Percentiles rank a stretch among this genome's conserved stretches.
Conservation (phyloP, 1,140 invertebrate genomes). For the Mercenaria mercenaria region DNA sequence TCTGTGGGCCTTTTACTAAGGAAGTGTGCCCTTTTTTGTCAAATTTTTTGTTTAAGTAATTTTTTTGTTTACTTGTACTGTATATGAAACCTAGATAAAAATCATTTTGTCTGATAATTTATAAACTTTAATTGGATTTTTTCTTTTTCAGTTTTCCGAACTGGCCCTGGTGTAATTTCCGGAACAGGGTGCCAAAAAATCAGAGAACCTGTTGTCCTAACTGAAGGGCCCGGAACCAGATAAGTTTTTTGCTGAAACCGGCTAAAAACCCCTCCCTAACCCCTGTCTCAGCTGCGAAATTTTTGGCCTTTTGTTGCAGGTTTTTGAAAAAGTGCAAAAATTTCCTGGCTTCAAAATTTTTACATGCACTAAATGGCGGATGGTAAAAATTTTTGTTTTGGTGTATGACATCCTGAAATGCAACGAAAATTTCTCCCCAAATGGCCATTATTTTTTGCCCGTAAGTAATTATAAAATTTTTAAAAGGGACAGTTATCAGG, state of each 20-base stretch:
- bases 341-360: conserved; percentile 87
- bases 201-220: conserved; percentile 87
- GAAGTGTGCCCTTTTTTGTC: background rate
- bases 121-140: conserved; percentile 33
- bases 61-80: background rate
- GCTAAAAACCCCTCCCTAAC: conserved; percentile 87
- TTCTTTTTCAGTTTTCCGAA: conserved; percentile 85
- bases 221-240: conserved; percentile 87
- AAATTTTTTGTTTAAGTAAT: background rate
- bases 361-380: conserved; percentile 86
- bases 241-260: conserved; percentile 87
- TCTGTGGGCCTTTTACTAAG: no score
- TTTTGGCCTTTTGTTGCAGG: conserved; percentile 87
- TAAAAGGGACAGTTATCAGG: no score
- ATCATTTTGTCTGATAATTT: background rate
- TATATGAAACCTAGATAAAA: background rate
- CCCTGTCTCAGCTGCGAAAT: conserved; percentile 83
- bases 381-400: conserved; percentile 87
- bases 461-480: conserved; percentile 86
- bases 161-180: conserved; percentile 87
- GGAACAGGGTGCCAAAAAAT: conserved; percentile 86
- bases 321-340: conserved; percentile 88
- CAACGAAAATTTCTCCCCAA: conserved; percentile 87
- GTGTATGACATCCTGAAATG: conserved; percentile 88
- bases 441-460: conserved; percentile 88